These are phyloP conservation scores for Catonia carolina DNA, from an alignment of 2,888 invertebrate genomes.

Conservation along the genomic window DNA sequence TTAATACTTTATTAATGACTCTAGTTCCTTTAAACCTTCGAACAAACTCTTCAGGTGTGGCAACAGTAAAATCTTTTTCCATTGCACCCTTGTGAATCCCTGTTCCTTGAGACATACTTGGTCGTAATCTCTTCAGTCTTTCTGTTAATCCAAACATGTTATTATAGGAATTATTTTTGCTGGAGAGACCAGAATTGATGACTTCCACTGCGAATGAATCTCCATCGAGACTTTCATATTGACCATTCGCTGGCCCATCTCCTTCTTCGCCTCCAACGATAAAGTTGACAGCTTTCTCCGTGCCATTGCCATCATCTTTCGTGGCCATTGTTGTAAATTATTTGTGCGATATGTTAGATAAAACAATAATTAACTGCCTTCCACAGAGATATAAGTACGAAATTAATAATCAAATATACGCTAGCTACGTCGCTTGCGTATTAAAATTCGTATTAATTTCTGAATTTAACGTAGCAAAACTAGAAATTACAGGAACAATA, in stretches of 20 bases:
- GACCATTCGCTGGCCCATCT: conserved; percentile 25
- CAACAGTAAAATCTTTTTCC: conserved; percentile 85
- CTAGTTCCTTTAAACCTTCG: conserved; percentile 84
- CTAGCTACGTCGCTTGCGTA: too few species aligned
- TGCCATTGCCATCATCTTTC: too few species aligned
- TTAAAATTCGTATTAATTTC: too few species aligned
- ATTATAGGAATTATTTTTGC: conserved; percentile 35
- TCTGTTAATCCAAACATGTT: conserved; percentile 43
- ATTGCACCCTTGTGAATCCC: conserved; percentile 70
- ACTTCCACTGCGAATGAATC: conserved; percentile 34
- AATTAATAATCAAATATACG: too few species aligned
- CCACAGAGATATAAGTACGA: too few species aligned
- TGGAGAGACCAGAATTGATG: conserved; percentile 38
- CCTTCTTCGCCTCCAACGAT: conserved; percentile 33
- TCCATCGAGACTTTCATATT: conserved; percentile 39
- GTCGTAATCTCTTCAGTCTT: conserved; percentile 49
- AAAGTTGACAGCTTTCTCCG: conserved; percentile 32
- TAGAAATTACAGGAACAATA: too few species aligned
- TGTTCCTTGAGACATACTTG: conserved; percentile 88
- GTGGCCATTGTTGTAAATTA: too few species aligned
- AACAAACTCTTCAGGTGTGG: conserved; percentile 96
- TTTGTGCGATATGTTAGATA: too few species aligned
- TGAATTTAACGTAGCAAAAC: too few species aligned
- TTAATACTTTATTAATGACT: conserved; percentile 89
- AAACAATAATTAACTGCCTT: too few species aligned